Evolutionary conservation across 2,113 vertebrate genomes (phyloP), one percentile per base, ranked within the genome.

Genomic region (Passer montanus): DNA sequence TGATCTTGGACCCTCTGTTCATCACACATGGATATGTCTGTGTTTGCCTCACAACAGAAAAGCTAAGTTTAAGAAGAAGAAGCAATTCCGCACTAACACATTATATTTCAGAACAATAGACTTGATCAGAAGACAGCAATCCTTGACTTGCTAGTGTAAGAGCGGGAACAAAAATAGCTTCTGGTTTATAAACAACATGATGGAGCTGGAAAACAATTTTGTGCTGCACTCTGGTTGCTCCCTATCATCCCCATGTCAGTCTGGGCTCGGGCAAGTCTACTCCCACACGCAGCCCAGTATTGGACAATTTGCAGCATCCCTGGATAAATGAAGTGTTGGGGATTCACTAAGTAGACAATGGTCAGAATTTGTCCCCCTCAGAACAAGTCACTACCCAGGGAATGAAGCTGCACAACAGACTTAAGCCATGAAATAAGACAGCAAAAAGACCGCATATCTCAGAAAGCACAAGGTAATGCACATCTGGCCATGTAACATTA

Each of bases 271-370:
- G 18, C 26, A 88, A 49, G 11, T 20, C 55, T 43, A 9, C 30
- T 20, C 20, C 0, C 1, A 33, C 19, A 18, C 22, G 21, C 23
- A 41, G 58, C 15, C 24, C 19, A 30, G 13, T 3, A 8, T 5
- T 10, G 53, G 24, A 46, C 37, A 50, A 55, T n/a, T 16, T 1
- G 0, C 59, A 87, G 33, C n/a, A 31, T 44, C 23, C 33, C 21
- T 4, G 12, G 4, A 10, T 7, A 64, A 59, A 44, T 31, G 10
- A 74, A 87, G 17, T 30, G 37, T 4, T 50, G 4, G 9, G 21
- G 24, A 77, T 7, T 56, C 58, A 52, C 23, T 4, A 4, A 49
- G 20, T 14, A 62, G 35, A 52, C 80, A 52, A 5, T 1, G 7
- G 41, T 26, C 31, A 33, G 21, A 49, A 4, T 46, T n/a, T 76